Evolutionary conservation across 2,888 invertebrate species (phyloP).

Genomic region (Tanaodytes sp.): DNA sequence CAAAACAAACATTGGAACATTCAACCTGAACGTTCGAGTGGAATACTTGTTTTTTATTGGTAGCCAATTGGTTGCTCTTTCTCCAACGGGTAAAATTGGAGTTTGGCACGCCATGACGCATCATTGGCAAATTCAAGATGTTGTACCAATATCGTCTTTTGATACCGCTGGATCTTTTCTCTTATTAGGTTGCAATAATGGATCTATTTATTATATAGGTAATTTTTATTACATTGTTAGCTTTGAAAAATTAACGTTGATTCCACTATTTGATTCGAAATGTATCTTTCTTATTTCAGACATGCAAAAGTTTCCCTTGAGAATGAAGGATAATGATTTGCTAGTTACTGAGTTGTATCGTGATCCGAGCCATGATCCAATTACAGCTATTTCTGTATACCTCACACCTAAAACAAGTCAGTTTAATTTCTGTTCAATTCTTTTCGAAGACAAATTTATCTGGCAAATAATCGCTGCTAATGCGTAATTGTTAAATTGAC

Average conservation of each 20-base stretch:
- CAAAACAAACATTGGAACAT: constrained; percentile 84
- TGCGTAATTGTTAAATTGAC: neutral
- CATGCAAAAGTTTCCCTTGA: constrained; percentile 98
- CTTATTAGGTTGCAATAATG: constrained; percentile 94
- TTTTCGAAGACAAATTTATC: neutral
- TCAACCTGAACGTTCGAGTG: constrained; percentile 92
- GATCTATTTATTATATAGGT: constrained; percentile 98
- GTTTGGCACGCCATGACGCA: constrained; percentile 99
- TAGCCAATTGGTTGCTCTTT: constrained; percentile 96
- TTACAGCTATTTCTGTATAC: constrained; percentile 98
- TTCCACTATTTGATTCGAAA: too few relatives aligned
- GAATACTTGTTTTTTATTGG: constrained; percentile 98
- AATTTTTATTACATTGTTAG: constrained; percentile 56
- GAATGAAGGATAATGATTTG: constrained; percentile 99
- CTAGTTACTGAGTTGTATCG: constrained; percentile 96
- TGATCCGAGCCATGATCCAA: constrained; percentile 95
- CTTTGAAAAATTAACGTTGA: too few relatives aligned
- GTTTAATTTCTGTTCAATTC: constrained; percentile 63
- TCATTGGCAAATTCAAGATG: constrained; percentile 98
- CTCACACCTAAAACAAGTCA: constrained; percentile 99
- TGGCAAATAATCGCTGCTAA: too few relatives aligned
- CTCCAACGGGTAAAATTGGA: constrained; percentile 93
- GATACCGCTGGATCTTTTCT: constrained; percentile 98
- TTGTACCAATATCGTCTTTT: constrained; percentile 94
- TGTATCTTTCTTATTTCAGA: constrained; percentile 83